These are phyloP conservation scores for Globodera rostochiensis DNA, from an alignment of 1,140 invertebrate genomes.

Conservation along the genomic window DNA sequence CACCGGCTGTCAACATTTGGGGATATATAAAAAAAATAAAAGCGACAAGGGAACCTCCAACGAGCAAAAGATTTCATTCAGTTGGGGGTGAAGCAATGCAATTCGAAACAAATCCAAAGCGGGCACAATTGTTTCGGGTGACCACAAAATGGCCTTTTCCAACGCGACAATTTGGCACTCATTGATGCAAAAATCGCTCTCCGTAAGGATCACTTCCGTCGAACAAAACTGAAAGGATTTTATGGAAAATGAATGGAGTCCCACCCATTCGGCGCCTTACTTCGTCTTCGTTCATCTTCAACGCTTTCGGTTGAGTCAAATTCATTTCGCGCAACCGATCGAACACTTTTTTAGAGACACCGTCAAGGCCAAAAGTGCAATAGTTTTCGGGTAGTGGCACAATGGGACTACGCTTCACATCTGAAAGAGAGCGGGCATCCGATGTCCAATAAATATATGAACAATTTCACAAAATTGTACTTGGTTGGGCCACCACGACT, in stretches of 20 bases:
- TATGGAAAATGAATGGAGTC: background rate
- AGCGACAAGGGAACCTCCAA: constrained; percentile 12
- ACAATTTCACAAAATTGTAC: constrained; percentile 27
- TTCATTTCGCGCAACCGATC: constrained; percentile 52
- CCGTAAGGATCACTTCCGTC: constrained; percentile 26
- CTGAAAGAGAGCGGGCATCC: constrained; percentile 43
- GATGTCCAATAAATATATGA: constrained; percentile 35
- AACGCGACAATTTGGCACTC: constrained; percentile 42
- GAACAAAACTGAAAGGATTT: constrained; percentile 31
- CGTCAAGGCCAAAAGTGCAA: constrained; percentile 48
- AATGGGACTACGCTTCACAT: constrained; percentile 34
- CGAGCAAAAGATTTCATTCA: constrained; percentile 56
- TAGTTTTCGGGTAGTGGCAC: constrained; percentile 47
- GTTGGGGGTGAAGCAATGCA: constrained; percentile 45
- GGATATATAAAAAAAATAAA: background rate
- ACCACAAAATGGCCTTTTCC: constrained; percentile 49
- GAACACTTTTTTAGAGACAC: constrained; percentile 50
- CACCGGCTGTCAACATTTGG: constrained; percentile 8
- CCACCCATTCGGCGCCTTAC: constrained; percentile 19
- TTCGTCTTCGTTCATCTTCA: constrained; percentile 36
- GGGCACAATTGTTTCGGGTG: constrained; percentile 44
- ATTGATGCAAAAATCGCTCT: constrained; percentile 9
- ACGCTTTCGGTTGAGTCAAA: constrained; percentile 34
- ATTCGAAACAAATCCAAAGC: constrained; percentile 56
- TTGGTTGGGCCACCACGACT: constrained; percentile 66